Percentiles rank a stretch among this genome's conserved stretches.
These are phyloP conservation scores for Philypnodon macrostomus DNA, from an alignment of 2,797 vertebrate species.

Conservation along the genomic window DNA sequence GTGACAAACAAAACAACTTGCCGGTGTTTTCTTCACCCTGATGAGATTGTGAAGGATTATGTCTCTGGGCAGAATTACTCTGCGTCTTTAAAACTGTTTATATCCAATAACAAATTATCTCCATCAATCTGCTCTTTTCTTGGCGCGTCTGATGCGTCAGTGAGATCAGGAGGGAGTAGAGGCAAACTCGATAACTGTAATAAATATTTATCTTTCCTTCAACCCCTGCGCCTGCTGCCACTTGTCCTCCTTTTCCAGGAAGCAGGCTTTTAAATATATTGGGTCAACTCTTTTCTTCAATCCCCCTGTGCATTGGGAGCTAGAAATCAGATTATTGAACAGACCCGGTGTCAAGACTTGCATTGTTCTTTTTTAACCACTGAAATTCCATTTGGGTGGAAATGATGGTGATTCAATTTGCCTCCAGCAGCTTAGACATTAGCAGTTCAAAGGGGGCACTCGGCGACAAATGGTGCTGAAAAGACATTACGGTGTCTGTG, in stretches of 20 bases:
- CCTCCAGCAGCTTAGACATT: constrained; percentile 73
- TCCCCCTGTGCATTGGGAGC: constrained; percentile 76
- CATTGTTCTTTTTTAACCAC: constrained; percentile 79
- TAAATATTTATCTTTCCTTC: constrained; percentile 84
- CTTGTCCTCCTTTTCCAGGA: constrained; percentile 78
- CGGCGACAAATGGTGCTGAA: constrained; percentile 68
- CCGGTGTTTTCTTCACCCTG: constrained; percentile 74
- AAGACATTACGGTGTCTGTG: constrained; percentile 69
- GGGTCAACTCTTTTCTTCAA: constrained; percentile 76
- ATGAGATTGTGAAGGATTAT: constrained; percentile 79
- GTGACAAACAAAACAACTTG: constrained; percentile 78
- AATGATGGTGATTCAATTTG: constrained; percentile 83
- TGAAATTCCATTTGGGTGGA: constrained; percentile 80
- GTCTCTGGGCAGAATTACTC: constrained; percentile 77
- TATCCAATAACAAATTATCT: constrained; percentile 81
- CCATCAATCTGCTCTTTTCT: constrained; percentile 80
- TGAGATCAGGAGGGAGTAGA: constrained; percentile 71
- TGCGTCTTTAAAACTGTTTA: constrained; percentile 80
- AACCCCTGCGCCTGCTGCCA: constrained; percentile 77
- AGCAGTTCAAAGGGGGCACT: constrained; percentile 71
- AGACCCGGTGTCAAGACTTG: constrained; percentile 74
- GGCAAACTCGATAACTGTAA: constrained; percentile 80
- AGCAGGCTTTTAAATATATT: constrained; percentile 85
- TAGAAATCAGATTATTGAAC: constrained; percentile 82
- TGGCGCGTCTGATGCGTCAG: constrained; percentile 70